Conservation (phyloP, 2,797 vertebrate genomes). For the Coccyzus lansbergi region DNA sequence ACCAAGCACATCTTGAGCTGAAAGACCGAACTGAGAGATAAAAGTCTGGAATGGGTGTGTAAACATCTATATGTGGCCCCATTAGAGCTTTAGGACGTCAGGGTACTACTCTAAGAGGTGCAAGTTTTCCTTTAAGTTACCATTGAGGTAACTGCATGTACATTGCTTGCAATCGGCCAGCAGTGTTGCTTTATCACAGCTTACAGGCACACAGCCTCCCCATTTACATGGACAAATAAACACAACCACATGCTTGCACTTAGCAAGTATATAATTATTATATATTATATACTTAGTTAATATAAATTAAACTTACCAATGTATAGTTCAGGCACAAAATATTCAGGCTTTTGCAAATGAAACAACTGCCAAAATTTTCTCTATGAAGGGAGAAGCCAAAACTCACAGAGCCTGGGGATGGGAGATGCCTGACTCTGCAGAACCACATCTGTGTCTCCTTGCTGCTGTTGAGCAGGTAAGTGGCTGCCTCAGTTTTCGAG, state of each 20-base stretch:
- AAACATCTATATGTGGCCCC: background rate
- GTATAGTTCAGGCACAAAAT: background rate
- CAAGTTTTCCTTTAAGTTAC: background rate
- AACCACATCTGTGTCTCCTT: background rate
- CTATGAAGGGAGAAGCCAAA: accelerated
- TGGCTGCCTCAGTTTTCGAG: background rate
- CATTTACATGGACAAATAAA: accelerated
- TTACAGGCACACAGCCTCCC: background rate
- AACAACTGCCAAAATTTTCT: background rate
- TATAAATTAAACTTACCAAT: no score
- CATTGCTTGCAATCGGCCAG: background rate
- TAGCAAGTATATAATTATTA: no score
- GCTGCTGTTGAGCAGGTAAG: background rate
- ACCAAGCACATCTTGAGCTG: background rate
- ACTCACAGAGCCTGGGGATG: accelerated
- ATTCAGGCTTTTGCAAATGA: background rate
- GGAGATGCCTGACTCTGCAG: background rate
- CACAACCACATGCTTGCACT: background rate
- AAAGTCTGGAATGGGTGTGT: background rate
- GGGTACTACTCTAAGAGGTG: background rate
- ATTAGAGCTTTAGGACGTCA: background rate
- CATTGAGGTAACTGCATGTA: background rate
- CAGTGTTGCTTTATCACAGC: accelerated
- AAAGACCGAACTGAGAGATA: background rate
- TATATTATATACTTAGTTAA: no score